phyloP scores from a whole-genome alignment of 2,797 vertebrate species.

The Poeciliopsis turneri region DNA sequence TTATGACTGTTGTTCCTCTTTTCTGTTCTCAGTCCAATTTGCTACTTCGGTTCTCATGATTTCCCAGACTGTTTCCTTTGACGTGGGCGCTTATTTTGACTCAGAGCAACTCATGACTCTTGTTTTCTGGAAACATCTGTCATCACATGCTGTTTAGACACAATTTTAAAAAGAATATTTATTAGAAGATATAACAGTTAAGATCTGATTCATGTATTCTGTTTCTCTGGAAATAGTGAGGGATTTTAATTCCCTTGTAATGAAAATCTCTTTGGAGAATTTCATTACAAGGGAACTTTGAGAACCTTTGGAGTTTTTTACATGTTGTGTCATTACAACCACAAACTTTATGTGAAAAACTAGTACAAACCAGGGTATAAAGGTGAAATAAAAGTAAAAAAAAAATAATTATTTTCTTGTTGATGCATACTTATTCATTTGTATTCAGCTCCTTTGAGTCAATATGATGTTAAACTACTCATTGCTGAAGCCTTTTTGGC shows the following conservation, averaged over 20 bases:
- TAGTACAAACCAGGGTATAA: background rate
- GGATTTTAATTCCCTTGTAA: background rate
- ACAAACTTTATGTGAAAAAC: background rate
- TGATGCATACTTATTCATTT: background rate
- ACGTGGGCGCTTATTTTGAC: slow-evolving; percentile 14
- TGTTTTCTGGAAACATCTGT: background rate
- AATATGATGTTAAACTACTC: background rate
- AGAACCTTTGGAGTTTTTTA: background rate
- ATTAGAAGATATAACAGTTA: background rate
- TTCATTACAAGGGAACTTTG: no score
- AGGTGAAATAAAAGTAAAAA: background rate
- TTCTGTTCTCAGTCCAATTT: slow-evolving; percentile 5
- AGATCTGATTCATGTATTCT: background rate
- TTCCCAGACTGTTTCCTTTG: slow-evolving; percentile 17
- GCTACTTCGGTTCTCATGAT: slow-evolving; percentile 29
- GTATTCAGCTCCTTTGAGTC: background rate
- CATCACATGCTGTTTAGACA: background rate
- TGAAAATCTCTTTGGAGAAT: no score
- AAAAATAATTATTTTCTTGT: background rate
- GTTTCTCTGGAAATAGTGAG: background rate
- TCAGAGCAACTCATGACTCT: background rate
- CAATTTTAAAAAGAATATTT: background rate
- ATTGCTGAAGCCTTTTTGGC: background rate
- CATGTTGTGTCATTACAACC: background rate
- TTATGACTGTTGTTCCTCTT: slow-evolving; percentile 55